phyloP scores from a whole-genome alignment of 2,797 vertebrate genomes.

The Taeniopygia guttata region DNA sequence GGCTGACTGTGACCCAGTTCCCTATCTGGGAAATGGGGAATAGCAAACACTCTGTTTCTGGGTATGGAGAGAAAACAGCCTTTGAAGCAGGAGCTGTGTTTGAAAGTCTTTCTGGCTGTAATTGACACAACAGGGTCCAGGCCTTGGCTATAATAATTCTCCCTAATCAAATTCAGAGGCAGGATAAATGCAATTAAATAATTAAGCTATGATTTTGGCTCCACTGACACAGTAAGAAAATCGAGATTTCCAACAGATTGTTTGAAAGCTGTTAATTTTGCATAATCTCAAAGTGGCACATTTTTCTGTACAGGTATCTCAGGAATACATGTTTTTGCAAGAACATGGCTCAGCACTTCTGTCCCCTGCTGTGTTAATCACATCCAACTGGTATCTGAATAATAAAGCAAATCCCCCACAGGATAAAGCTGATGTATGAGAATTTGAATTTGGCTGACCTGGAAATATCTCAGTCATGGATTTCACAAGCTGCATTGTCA shows the following conservation, averaged over 20 bases:
- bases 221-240: background rate
- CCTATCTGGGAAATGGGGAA: background rate
- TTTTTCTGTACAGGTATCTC: background rate
- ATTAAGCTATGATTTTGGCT: background rate
- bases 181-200: background rate
- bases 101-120: background rate
- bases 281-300: background rate
- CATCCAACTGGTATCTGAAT: background rate
- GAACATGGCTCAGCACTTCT: background rate
- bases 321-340: background rate
- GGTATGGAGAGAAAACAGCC: background rate
- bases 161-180: background rate
- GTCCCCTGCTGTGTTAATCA: slow-evolving; percentile 1
- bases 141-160: background rate
- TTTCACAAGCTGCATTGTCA: slow-evolving; percentile 24
- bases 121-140: background rate
- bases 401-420: background rate
- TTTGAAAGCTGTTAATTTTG: background rate
- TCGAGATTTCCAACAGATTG: background rate
- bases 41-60: background rate
- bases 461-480: background rate
- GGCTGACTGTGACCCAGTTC: background rate
- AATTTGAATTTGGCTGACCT: background rate
- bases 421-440: background rate
- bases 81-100: background rate